Conservation (phyloP, 2,113 vertebrate species). For the Okapia johnstoni region DNA sequence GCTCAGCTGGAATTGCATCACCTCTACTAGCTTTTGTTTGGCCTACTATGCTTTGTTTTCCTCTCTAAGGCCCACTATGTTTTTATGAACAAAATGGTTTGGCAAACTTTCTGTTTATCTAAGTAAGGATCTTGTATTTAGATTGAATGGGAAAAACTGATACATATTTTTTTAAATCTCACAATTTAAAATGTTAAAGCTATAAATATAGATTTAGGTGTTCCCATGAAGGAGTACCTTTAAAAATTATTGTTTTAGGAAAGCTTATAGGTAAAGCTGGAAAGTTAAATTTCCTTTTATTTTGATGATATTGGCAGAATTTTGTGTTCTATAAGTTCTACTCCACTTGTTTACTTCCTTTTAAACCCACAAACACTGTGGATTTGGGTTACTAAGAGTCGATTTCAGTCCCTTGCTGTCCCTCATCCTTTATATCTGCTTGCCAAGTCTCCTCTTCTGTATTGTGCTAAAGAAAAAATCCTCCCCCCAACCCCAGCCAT, state of each 20-base stretch:
- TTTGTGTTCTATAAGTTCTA: background rate
- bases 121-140: background rate
- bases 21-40: background rate
- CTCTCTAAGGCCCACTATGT: background rate
- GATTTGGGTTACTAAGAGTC: background rate
- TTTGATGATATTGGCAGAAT: background rate
- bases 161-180: background rate
- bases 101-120: background rate
- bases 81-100: background rate
- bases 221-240: background rate
- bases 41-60: background rate
- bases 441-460: background rate
- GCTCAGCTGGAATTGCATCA: background rate
- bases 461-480: background rate
- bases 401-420: background rate
- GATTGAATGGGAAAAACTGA: background rate
- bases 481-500: fast-evolving
- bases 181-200: background rate
- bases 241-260: background rate
- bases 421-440: background rate
- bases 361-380: background rate
- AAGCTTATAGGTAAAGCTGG: background rate
- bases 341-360: background rate
- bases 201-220: background rate
- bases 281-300: background rate